Percentiles rank a stretch among this genome's conserved stretches.
Evolutionary conservation across 2,888 invertebrate species (phyloP).

Genomic region (Neoscelio sp.): DNA sequence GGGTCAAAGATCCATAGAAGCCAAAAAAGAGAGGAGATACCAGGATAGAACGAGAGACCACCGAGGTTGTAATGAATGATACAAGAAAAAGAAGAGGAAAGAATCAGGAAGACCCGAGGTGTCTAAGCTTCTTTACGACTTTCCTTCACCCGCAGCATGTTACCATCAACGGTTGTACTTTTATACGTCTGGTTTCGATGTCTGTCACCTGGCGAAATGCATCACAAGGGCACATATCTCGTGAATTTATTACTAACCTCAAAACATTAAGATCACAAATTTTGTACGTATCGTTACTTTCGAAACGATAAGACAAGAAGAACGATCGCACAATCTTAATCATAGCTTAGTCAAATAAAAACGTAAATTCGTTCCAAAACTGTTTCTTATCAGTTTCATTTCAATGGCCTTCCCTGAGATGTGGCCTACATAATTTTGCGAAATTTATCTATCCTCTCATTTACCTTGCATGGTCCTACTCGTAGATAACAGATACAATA

Average conservation of each 20-base stretch:
- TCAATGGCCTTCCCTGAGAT: no score
- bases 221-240: constrained; percentile 8
- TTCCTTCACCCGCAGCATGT: constrained; percentile 42
- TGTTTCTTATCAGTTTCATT: no score
- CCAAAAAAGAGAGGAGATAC: constrained; percentile 46
- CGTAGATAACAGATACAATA: no score
- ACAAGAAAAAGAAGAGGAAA: constrained; percentile 54
- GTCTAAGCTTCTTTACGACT: constrained; percentile 63
- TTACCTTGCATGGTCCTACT: no score
- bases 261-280: no score
- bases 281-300: constrained; percentile 36
- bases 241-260: no score
- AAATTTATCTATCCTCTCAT: no score
- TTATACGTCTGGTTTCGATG: constrained; percentile 27
- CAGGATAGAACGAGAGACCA: constrained; percentile 36
- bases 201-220: constrained; percentile 19
- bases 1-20: constrained; percentile 58
- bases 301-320: no score
- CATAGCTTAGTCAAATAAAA: no score
- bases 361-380: no score
- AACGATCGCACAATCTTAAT: no score
- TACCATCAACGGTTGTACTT: constrained; percentile 28
- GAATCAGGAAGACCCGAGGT: constrained; percentile 61
- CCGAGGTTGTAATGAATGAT: constrained; percentile 63
- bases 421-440: no score